These are phyloP conservation scores for Labroides dimidiatus DNA, from an alignment of 2,797 vertebrate genomes.

Conservation along the genomic window DNA sequence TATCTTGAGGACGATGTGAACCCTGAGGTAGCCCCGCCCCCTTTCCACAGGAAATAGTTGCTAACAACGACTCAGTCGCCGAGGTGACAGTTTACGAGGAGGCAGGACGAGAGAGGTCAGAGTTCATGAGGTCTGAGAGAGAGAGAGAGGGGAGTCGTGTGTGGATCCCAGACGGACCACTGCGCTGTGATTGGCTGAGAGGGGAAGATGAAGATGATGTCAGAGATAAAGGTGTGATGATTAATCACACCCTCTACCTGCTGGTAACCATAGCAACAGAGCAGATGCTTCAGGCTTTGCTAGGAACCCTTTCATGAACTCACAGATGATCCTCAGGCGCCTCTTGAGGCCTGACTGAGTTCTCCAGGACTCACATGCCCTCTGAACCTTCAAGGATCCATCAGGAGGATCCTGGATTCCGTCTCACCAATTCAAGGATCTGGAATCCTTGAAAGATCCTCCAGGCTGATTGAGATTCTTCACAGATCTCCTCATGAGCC, in stretches of 20 bases:
- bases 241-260: neutral
- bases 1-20: conserved; percentile 42
- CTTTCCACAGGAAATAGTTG: conserved; percentile 77
- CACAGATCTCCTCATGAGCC: neutral
- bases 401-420: no score
- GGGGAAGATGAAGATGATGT: neutral
- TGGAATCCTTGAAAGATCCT: no score
- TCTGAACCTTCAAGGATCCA: no score
- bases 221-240: neutral
- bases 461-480: neutral
- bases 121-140: conserved; percentile 42
- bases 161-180: neutral
- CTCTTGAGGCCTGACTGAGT: no score
- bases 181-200: neutral
- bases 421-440: no score
- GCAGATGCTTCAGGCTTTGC: no score
- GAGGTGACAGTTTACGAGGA: conserved; percentile 71
- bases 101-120: conserved; percentile 62
- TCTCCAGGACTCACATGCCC: no score
- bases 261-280: conserved; percentile 7
- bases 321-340: no score
- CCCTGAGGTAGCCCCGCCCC: conserved; percentile 39
- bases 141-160: neutral
- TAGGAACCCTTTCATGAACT: no score
- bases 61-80: conserved; percentile 47